Evolutionary conservation across 2,888 invertebrate species (phyloP).

Genomic region (Mechanitis mazaeus): DNA sequence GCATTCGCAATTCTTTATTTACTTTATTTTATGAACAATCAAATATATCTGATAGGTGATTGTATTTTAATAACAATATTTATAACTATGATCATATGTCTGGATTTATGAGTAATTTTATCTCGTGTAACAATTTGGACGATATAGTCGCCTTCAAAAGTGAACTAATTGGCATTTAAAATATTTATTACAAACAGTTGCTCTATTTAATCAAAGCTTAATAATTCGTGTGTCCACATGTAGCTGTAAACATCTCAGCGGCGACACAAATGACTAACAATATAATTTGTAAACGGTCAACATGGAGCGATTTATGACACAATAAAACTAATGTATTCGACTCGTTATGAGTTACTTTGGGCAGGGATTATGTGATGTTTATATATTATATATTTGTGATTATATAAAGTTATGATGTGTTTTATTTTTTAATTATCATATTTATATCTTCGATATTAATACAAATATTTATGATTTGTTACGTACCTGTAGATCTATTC

Average conservation of each 20-base stretch:
- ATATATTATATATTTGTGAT: background rate
- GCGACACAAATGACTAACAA: conserved; percentile 33
- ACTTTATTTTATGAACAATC: too few species aligned
- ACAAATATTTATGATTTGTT: conserved; percentile 6
- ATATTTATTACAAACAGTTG: conserved; percentile 10
- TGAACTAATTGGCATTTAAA: conserved; percentile 6
- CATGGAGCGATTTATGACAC: conserved; percentile 38
- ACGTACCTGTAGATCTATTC: too few species aligned
- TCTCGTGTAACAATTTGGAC: too few species aligned
- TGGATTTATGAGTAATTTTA: too few species aligned
- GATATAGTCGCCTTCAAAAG: conserved; percentile 2
- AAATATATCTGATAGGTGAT: too few species aligned
- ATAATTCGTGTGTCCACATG: conserved; percentile 16
- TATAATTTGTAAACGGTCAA: conserved; percentile 39
- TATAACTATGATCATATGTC: too few species aligned
- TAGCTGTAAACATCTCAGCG: conserved; percentile 26
- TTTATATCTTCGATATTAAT: background rate
- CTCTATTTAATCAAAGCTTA: conserved; percentile 9
- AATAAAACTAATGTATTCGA: conserved; percentile 40
- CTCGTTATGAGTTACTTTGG: conserved; percentile 28
- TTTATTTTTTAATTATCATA: too few species aligned
- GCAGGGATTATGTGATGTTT: conserved; percentile 12
- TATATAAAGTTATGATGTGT: too few species aligned
- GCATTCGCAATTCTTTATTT: too few species aligned
- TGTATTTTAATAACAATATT: too few species aligned